Evolutionary conservation across 1,140 invertebrate genomes (phyloP), one percentile per base, ranked within the genome.

Genomic region (Pseudomyrmex cubaensis): DNA sequence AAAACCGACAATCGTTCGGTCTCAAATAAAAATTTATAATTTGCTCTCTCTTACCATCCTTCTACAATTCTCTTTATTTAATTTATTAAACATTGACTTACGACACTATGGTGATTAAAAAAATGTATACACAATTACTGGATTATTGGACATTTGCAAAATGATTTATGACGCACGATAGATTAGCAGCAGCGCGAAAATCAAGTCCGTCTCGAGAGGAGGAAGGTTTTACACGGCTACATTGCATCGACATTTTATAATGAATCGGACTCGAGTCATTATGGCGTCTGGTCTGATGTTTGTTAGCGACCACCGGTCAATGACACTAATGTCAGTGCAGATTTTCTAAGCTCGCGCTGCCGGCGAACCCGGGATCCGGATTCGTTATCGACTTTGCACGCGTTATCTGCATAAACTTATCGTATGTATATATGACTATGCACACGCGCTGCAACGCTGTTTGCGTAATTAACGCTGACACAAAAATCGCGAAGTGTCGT

Each of bases 251-350:
- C n/a, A 2, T 72, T 72, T 48, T n/a, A 50, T 80, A 80, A 72
- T 61, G 35, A 80, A 72, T 72, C 8, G 8, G 52, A 72, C 22
- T 25, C 20, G 25, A 59, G n/a, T 78, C 15, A 54, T 78, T 57
- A 25, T 69, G 44, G 2, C 2, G 44, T 80, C 44, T 70, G 54
- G 44, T 12, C 22, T 9, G 48, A 64, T 52, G 61, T 54, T 59
- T 76, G 22, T 76, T 80, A 61, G 44, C 20, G 20, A 59, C 54
- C 66, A 66, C 54, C 66, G 76, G 56, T 80, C 20, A 80, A 50
- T 59, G 66, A 72, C 44, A 50, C 12, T 59, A 70, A 70, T 61
- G 10, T 80, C n/a, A 78, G 17, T 17, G 20, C n/a, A 22, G 54
- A 72, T 59, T 80, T 78, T 70, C 44, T 72, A 80, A 80, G 10